Evolutionary conservation across 1,140 invertebrate species (phyloP), one percentile per base, ranked within the genome.

Genomic region (Diprion similis): DNA sequence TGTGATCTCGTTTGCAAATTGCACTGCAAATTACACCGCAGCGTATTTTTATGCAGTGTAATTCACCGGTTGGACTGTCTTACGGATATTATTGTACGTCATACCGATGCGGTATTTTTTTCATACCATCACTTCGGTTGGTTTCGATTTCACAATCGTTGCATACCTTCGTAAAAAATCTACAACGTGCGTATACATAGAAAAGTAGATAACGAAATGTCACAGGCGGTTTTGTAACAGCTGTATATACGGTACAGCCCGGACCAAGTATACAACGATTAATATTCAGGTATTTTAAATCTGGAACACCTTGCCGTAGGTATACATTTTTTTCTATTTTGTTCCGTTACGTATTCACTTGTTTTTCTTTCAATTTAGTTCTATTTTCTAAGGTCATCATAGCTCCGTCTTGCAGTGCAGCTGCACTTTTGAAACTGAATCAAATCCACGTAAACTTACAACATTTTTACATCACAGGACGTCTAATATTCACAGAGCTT

Each of bases 211-310:
- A 59, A 59, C 51, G 51, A 59, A 59, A 59, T 59, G 51, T 59
- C 51, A 59, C 51, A 59, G 11, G 51, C 11, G 51, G n/a, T 59
- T 59, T 59, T 59, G 51, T 59, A 59, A 59, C 51, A 59, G 51
- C 51, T 37, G 24, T 37, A 37, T 37, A 37, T 37, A 37, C 24
- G 2, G 24, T 37, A 37, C 51, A 59, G 51, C 51, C 24, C 11
- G n/a, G 51, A 59, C 51, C n/a, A 10, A 59, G 51, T 37, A 59
- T 15, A 59, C 51, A 17, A 59, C 51, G 51, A 59, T 59, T 59
- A 59, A 59, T 59, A 59, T 59, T 59, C 51, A 59, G 51, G 51
- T 59, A 59, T 59, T 59, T 59, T 59, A 59, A 59, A 59, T 59
- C 51, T 59, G 51, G 51, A 59, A 59, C 51, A 59, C n/a, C 11